Conservation (phyloP, 2,797 vertebrate species). For the Simalia tracyae region DNA sequence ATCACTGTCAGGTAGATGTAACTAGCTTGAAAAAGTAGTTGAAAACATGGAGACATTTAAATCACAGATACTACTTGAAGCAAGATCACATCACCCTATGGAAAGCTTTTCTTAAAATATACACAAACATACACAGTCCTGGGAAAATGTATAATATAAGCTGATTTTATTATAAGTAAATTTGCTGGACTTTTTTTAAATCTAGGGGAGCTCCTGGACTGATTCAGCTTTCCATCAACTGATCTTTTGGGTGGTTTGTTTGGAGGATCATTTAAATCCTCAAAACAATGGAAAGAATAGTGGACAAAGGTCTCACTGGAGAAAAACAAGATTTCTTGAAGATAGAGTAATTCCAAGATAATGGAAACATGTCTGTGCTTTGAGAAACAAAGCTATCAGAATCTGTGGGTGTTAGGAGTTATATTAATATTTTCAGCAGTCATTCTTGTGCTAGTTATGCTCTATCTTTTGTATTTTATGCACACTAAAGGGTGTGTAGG, state of each 20-base stretch:
- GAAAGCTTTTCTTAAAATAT: not conserved
- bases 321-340: not conserved
- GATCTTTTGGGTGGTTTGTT: not conserved
- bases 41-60: not conserved
- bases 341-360: not conserved
- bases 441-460: not conserved
- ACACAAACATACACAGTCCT: not conserved
- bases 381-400: not conserved
- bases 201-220: too few relatives aligned
- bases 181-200: not conserved
- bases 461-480: not conserved
- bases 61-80: not conserved
- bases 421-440: not conserved
- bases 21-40: not conserved
- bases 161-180: not conserved
- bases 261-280: not conserved
- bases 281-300: not conserved
- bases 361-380: not conserved
- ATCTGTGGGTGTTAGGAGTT: not conserved
- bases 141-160: not conserved
- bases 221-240: not conserved
- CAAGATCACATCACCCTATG: not conserved
- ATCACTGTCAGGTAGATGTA: not conserved
- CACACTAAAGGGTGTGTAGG: not conserved
- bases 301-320: not conserved